Evolutionary conservation across 2,888 invertebrate species (phyloP).

Genomic region (Raillietiella orientalis): DNA sequence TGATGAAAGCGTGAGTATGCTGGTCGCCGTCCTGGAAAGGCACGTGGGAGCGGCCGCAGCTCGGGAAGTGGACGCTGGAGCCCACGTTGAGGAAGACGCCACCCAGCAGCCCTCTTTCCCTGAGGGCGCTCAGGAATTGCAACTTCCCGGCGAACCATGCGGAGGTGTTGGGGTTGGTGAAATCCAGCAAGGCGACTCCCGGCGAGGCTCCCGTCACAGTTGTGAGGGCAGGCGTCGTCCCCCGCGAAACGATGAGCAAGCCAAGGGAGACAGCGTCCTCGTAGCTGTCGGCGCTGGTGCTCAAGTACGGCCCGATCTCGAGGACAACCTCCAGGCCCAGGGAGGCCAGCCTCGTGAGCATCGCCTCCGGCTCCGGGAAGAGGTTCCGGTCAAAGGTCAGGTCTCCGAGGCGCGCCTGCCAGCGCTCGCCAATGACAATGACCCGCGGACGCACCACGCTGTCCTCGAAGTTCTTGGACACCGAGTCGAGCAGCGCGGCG

Average conservation of each 20-base stretch:
- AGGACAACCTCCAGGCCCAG: slow-evolving; percentile 58
- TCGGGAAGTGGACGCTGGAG: slow-evolving; percentile 51
- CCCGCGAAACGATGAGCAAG: slow-evolving; percentile 42
- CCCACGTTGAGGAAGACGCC: slow-evolving; percentile 54
- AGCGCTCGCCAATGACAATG: no score
- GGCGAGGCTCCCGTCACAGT: slow-evolving; percentile 40
- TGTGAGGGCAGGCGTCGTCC: slow-evolving; percentile 25
- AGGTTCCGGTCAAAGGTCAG: slow-evolving; percentile 39
- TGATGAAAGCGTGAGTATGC: slow-evolving; percentile 18
- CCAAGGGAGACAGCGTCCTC: slow-evolving; percentile 37
- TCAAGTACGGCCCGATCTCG: slow-evolving; percentile 60
- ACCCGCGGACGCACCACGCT: no score
- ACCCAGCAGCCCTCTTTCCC: slow-evolving; percentile 39
- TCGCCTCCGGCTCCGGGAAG: slow-evolving; percentile 41
- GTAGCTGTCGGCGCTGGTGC: slow-evolving; percentile 46
- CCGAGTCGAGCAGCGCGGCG: no score
- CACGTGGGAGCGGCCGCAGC: slow-evolving; percentile 34
- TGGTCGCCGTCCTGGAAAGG: slow-evolving; percentile 27
- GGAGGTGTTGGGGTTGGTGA: slow-evolving; percentile 44
- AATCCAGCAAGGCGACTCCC: slow-evolving; percentile 53
- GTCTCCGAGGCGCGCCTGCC: slow-evolving; percentile 58
- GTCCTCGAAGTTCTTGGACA: no score
- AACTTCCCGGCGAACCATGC: slow-evolving; percentile 44
- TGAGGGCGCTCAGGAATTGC: slow-evolving; percentile 31
- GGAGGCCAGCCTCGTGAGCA: slow-evolving; percentile 42